Evolutionary conservation across 1,140 invertebrate species (phyloP).

Genomic region (Dinoponera quadriceps): DNA sequence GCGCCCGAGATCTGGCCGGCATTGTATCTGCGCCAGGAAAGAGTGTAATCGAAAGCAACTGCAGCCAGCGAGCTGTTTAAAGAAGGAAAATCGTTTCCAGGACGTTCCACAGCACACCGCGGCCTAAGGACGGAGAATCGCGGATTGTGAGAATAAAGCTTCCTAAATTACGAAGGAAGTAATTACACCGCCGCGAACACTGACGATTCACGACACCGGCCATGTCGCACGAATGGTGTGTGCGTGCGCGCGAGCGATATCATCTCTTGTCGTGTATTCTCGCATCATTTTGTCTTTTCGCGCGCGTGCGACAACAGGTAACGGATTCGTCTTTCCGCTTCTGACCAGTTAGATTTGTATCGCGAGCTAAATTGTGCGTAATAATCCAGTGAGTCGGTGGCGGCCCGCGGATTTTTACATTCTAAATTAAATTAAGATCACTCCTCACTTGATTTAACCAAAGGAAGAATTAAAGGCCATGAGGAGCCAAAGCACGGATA

Average conservation of each 20-base stretch:
- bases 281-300: background rate
- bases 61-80: conserved; percentile 53
- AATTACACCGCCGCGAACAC: conserved; percentile 29
- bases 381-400: conserved; percentile 60
- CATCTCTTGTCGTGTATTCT: background rate
- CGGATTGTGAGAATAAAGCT: conserved; percentile 28
- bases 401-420: conserved; percentile 37
- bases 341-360: conserved; percentile 41
- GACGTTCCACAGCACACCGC: conserved; percentile 1
- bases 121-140: conserved; percentile 9
- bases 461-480: too few relatives aligned
- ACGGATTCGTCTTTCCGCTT: conserved; percentile 31
- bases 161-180: background rate
- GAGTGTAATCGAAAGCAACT: conserved; percentile 67
- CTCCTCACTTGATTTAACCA: too few relatives aligned
- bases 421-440: too few relatives aligned
- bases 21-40: conserved; percentile 65
- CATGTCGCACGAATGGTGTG: too few relatives aligned
- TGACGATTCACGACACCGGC: too few relatives aligned
- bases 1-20: conserved; percentile 58
- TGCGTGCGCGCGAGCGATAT: background rate
- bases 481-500: too few relatives aligned
- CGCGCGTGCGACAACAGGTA: background rate
- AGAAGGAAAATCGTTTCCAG: conserved; percentile 32
- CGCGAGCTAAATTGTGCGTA: conserved; percentile 63